phyloP scores from a whole-genome alignment of 1,140 invertebrate genomes.

The Hormaphis cornu region DNA sequence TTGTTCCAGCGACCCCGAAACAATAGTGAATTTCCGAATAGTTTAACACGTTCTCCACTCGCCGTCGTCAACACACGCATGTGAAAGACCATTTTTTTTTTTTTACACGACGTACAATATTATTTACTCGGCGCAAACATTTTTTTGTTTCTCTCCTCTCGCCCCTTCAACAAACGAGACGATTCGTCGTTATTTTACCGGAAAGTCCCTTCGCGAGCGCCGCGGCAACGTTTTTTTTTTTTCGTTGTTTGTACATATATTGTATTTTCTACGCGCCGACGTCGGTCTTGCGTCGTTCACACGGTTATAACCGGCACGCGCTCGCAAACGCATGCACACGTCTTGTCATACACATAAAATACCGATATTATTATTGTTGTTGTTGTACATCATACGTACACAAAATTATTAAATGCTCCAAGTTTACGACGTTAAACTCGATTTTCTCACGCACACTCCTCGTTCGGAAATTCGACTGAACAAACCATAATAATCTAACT shows the following conservation, averaged over 20 bases:
- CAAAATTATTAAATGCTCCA: background rate
- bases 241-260: constrained; percentile 29
- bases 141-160: background rate
- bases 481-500: too few relatives aligned
- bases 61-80: background rate
- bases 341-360: background rate
- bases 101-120: too few relatives aligned
- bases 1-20: background rate
- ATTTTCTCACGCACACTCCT: constrained; percentile 9
- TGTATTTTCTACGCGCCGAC: background rate
- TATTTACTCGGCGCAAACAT: constrained; percentile 14
- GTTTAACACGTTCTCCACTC: constrained; percentile 6
- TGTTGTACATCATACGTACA: background rate
- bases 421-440: background rate
- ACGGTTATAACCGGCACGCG: constrained; percentile 16
- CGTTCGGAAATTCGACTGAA: constrained; percentile 5
- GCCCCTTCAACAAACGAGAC: background rate
- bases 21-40: constrained; percentile 26
- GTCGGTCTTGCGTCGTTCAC: constrained; percentile 15
- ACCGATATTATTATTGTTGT: background rate
- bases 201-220: constrained; percentile 19
- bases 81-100: too few relatives aligned
- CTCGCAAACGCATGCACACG: background rate
- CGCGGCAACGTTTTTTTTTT: constrained; percentile 7
- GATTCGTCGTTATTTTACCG: background rate